phyloP scores from a whole-genome alignment of 2,113 vertebrate species.

The Antigone vipio region DNA sequence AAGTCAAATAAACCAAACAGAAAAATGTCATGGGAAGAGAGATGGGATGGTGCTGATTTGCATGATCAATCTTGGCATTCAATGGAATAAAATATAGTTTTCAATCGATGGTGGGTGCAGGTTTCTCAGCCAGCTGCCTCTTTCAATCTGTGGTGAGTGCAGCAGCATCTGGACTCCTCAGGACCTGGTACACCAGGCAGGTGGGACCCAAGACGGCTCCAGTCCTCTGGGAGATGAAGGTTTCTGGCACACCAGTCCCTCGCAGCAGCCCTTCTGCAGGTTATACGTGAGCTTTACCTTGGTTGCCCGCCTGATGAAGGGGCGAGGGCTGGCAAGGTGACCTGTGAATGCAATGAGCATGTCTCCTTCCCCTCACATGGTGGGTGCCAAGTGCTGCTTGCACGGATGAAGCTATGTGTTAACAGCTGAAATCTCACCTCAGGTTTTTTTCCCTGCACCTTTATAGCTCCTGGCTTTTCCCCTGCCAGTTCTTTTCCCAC shows the following conservation, averaged over 20 bases:
- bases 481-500: neutral
- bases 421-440: conserved; percentile 22
- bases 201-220: neutral
- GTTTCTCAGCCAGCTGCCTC: neutral
- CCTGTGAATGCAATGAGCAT: neutral
- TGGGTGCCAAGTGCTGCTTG: neutral
- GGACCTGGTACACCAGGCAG: accelerated
- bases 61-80: neutral
- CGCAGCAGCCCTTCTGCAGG: neutral
- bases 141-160: accelerated
- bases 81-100: neutral
- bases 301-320: neutral
- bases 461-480: neutral
- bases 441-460: neutral
- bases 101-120: neutral
- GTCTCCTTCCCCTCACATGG: accelerated
- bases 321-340: accelerated
- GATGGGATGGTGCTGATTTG: neutral
- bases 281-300: neutral
- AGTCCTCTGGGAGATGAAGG: neutral
- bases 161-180: neutral
- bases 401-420: neutral
- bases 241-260: neutral
- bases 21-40: neutral
- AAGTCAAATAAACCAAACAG: neutral